These are phyloP conservation scores for Monarcha castaneiventris DNA, from an alignment of 2,113 vertebrate genomes.

Conservation along the genomic window DNA sequence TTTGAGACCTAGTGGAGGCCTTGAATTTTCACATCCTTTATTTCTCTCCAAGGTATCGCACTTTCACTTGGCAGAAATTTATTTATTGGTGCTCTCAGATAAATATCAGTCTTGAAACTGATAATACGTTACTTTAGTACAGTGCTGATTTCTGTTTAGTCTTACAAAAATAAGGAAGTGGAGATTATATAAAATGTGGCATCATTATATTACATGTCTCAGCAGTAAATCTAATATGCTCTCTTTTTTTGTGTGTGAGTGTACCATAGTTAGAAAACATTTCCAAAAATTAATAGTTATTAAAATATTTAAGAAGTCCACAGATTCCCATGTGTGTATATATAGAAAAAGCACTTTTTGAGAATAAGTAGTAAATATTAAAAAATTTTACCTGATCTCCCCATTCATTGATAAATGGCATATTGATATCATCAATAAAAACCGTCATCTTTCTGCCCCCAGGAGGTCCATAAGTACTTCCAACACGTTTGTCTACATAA, in stretches of 20 bases:
- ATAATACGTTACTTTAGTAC: neutral
- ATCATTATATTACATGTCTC: neutral
- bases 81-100: neutral
- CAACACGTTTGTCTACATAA: slow-evolving; percentile 79
- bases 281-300: neutral
- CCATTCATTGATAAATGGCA: slow-evolving; percentile 83
- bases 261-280: neutral
- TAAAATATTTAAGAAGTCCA: neutral
- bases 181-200: neutral
- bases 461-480: slow-evolving; percentile 78
- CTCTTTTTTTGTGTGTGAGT: neutral
- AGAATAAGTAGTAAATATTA: neutral
- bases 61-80: neutral
- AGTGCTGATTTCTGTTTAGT: neutral
- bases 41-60: neutral
- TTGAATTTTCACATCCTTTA: neutral
- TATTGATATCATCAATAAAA: slow-evolving; percentile 82
- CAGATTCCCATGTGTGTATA: neutral
- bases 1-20: neutral
- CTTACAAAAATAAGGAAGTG: neutral
- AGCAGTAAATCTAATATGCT: neutral
- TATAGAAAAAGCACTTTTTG: neutral
- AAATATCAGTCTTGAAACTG: neutral
- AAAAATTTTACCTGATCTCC: slow-evolving; percentile 77
- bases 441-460: slow-evolving; percentile 80